Percentiles rank a stretch among this genome's conserved stretches.
phyloP scores from a whole-genome alignment of 2,888 invertebrate genomes.

The Microctonus brassicae region DNA sequence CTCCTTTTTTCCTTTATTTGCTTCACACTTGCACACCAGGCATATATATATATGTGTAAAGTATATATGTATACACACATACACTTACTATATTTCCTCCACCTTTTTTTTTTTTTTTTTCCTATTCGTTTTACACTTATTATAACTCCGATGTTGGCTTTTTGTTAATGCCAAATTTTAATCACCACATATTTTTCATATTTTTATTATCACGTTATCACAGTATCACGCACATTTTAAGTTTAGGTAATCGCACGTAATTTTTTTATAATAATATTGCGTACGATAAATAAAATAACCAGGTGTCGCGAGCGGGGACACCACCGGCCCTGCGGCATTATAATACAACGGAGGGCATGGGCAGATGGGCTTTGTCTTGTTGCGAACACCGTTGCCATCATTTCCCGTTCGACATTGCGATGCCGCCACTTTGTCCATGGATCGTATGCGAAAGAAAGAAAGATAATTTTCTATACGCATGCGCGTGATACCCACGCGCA shows the following conservation, averaged over 20 bases:
- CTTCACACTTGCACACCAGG: neutral
- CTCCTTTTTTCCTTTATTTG: neutral
- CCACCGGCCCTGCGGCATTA: constrained; percentile 51
- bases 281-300: constrained; percentile 38
- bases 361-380: constrained; percentile 58
- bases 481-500: too few relatives aligned
- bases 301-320: constrained; percentile 41
- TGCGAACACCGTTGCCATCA: constrained; percentile 52
- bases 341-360: constrained; percentile 50
- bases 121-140: neutral
- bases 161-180: constrained; percentile 18
- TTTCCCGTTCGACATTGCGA: constrained; percentile 45
- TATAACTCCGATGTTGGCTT: neutral
- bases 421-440: constrained; percentile 39
- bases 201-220: constrained; percentile 38
- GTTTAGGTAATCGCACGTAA: constrained; percentile 22
- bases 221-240: constrained; percentile 27
- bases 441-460: neutral
- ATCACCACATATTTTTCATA: constrained; percentile 33
- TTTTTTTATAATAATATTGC: constrained; percentile 39
- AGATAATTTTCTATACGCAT: too few relatives aligned
- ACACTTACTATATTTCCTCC: constrained; percentile 7
- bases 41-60: neutral
- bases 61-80: neutral
- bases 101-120: neutral